Evolutionary conservation across 2,797 vertebrate species (phyloP).

Genomic region (Pangasius djambal): DNA sequence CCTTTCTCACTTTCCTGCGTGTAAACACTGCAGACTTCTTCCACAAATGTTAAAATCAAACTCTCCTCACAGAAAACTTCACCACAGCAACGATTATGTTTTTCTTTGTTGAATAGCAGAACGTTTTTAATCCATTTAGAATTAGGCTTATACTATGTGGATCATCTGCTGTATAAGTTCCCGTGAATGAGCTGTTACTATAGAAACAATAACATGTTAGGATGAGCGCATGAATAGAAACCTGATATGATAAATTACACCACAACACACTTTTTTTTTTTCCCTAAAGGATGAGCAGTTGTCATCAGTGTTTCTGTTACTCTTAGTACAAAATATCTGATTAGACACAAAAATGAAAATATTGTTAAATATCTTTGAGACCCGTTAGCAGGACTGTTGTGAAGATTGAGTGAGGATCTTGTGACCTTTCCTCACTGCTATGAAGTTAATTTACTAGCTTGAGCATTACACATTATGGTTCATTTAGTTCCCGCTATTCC

Average conservation of each 20-base stretch:
- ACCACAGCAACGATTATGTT: background rate
- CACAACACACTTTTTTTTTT: too few species aligned
- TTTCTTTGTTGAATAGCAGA: background rate
- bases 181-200: background rate
- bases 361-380: background rate
- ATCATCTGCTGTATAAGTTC: background rate
- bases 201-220: background rate
- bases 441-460: background rate
- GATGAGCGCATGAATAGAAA: too few species aligned
- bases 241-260: too few species aligned
- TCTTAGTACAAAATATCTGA: too few species aligned
- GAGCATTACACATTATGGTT: background rate
- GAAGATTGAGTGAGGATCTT: background rate
- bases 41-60: background rate
- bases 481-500: background rate
- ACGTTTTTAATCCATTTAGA: background rate
- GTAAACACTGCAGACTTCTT: background rate
- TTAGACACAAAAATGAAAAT: too few species aligned
- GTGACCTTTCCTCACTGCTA: background rate
- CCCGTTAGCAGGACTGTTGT: background rate
- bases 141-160: background rate
- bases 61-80: background rate
- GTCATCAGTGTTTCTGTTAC: too few species aligned
- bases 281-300: too few species aligned
- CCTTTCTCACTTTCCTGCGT: background rate